Percentiles rank a stretch among this genome's conserved stretches.
Conservation (phyloP, 2,797 vertebrate species). For the Ispidina picta region DNA sequence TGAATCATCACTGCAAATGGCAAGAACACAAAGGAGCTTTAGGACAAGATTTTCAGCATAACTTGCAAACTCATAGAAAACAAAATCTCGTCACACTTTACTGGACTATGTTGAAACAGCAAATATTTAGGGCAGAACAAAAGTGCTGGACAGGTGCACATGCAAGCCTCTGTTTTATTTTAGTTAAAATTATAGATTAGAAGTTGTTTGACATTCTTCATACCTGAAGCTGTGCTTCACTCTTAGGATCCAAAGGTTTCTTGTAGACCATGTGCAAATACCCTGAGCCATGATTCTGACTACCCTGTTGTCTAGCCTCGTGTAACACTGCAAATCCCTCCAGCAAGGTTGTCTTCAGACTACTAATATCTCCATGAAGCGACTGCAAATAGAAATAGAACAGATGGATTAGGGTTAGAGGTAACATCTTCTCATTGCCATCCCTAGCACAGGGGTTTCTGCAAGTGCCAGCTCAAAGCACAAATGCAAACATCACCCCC, state of each 20-base stretch:
- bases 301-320: constrained; percentile 87
- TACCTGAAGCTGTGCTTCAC: constrained; percentile 95
- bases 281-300: constrained; percentile 82
- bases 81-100: background rate
- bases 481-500: background rate
- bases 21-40: background rate
- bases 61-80: background rate
- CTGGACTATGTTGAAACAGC: background rate
- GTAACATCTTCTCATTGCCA: background rate
- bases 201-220: background rate
- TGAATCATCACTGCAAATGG: background rate
- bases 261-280: constrained; percentile 93
- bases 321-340: constrained; percentile 93
- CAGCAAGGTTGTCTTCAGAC: constrained; percentile 89
- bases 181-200: background rate
- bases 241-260: constrained; percentile 93
- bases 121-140: background rate
- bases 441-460: background rate
- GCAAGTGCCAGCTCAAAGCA: background rate
- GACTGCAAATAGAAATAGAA: constrained; percentile 79
- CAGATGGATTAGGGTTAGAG: background rate
- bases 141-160: background rate
- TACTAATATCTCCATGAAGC: constrained; percentile 90
- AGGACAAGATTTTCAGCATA: background rate
- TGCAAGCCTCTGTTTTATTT: background rate